Base-by-base conservation (phyloP, 2,797 vertebrate species). In the Brotula barbata region DNA sequence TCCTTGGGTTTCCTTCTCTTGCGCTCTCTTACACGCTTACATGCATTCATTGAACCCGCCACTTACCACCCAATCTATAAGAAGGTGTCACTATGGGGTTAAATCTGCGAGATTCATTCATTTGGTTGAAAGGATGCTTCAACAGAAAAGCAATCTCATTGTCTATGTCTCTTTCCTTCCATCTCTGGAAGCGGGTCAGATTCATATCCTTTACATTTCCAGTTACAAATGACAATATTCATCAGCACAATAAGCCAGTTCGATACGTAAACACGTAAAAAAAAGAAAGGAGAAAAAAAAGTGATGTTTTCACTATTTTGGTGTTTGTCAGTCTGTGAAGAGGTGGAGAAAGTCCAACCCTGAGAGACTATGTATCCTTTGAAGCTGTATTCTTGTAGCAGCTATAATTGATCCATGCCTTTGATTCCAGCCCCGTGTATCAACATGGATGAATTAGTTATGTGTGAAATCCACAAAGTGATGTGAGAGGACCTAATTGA, bases 321-420 rank as follows among this genome's bases (percentile, higher is more conserved):
- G 59, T 84, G 70, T 81, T 75, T 75, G 70, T 67, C 71, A 68
- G 78, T 78, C 55, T 39, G 69, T 69, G 75, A 73, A 71, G 67
- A 79, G 80, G 75, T 68, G 81, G 81, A 69, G 73, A 71, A 82
- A 77, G 78, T 67, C 69, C 53, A 82, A 71, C 77, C 84, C 79
- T 73, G 42, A 60, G 75, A 86, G 81, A 84, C 81, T 76, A 62
- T 69, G 73, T 78, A 66, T 74, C 77, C 77, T 88, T 88, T 88
- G 83, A 87, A 84, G 84, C 80, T 66, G 71, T 82, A 81, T 81
- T 85, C 78, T 78, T 76, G 77, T 85, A 74, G 75, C 86, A 87
- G 82, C 75, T 86, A 85, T 87, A 86, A 88, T 87, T 88, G 78
- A 86, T 86, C 83, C 61, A 23, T 72, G 72, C 67, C 81, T 84